Conservation (phyloP, 2,888 invertebrate genomes). For the Fabriciana adippe region DNA sequence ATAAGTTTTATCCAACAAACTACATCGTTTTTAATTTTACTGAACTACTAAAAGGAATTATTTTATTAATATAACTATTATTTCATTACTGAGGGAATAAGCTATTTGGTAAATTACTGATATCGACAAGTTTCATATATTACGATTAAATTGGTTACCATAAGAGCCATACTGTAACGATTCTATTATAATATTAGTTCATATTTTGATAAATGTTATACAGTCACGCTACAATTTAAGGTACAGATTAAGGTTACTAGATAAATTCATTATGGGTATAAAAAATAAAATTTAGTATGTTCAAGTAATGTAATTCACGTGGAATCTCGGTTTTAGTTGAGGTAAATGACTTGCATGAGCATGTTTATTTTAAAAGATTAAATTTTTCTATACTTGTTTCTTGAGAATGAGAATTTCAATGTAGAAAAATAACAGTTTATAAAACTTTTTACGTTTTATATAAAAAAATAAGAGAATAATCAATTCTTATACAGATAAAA, state of each 20-base stretch:
- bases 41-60: too few species aligned
- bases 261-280: slow-evolving; percentile 10
- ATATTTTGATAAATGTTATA: slow-evolving; percentile 39
- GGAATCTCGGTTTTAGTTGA: background rate
- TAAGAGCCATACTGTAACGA: slow-evolving; percentile 22
- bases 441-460: too few species aligned
- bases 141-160: slow-evolving; percentile 17
- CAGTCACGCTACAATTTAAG: slow-evolving; percentile 43
- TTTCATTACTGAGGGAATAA: background rate
- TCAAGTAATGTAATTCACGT: background rate
- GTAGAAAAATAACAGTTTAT: too few species aligned
- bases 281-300: slow-evolving; percentile 14
- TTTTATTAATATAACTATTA: background rate
- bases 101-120: background rate
- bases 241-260: slow-evolving; percentile 31
- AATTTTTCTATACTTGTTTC: too few species aligned
- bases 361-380: background rate
- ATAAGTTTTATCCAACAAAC: too few species aligned
- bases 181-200: slow-evolving; percentile 29
- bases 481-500: too few species aligned
- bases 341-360: background rate
- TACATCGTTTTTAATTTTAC: too few species aligned
- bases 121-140: slow-evolving; percentile 11
- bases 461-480: too few species aligned
- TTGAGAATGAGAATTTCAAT: too few species aligned